These are phyloP conservation scores for Metridium senile DNA, from an alignment of 92 coral and sea anemone genomes.

Conservation along the genomic window DNA sequence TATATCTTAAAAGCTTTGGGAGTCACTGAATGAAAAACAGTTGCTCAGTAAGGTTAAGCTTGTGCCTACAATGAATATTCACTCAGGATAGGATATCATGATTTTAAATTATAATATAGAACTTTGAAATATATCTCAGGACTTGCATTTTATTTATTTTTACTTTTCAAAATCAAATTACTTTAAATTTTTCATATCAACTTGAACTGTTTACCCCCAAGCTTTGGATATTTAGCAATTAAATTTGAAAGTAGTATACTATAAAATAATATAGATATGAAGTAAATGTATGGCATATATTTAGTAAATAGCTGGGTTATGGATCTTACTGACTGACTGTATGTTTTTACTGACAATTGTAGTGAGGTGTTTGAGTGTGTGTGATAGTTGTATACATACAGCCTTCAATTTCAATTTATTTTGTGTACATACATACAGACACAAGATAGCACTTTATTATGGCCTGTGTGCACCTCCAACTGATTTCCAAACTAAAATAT, in stretches of 20 bases:
- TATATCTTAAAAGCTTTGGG: neutral
- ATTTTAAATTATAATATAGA: no score
- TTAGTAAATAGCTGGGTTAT: neutral
- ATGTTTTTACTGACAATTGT: neutral
- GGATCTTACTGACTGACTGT: neutral
- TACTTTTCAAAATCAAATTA: neutral
- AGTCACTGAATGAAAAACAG: neutral
- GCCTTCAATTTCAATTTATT: neutral
- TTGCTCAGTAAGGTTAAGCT: no score
- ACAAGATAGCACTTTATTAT: conserved; percentile 3
- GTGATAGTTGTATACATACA: neutral
- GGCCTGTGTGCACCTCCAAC: neutral
- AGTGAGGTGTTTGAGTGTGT: neutral
- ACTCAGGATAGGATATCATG: no score
- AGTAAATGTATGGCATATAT: neutral
- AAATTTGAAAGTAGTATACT: neutral
- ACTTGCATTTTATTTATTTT: neutral
- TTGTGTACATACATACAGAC: neutral
- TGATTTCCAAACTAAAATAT: conserved; percentile 7
- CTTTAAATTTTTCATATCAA: neutral
- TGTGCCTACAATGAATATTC: no score
- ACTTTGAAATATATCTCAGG: no score
- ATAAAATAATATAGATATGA: neutral
- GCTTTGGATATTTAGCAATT: neutral
- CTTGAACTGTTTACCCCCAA: neutral